phyloP scores from a whole-genome alignment of 2,888 invertebrate species.

The Iphiclides podalirius region DNA sequence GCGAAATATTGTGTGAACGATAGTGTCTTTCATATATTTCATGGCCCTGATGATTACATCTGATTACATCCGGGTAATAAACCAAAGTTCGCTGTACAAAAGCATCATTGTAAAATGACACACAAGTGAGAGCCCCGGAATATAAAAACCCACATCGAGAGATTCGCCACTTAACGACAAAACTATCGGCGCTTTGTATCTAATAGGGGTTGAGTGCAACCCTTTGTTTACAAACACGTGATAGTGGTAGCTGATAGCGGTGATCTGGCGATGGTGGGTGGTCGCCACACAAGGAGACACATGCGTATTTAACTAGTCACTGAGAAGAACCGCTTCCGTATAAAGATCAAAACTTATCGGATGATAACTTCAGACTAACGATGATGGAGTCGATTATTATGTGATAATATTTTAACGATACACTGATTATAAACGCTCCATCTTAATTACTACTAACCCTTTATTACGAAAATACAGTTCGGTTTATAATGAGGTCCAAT shows the following conservation, averaged over 20 bases:
- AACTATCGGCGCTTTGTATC: slow-evolving; percentile 28
- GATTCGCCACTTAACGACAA: slow-evolving; percentile 24
- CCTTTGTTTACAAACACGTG: slow-evolving; percentile 37
- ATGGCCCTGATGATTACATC: too few species aligned
- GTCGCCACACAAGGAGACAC: slow-evolving; percentile 26
- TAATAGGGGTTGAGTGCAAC: slow-evolving; percentile 19
- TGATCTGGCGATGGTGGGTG: slow-evolving; percentile 26
- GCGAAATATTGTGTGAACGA: too few species aligned
- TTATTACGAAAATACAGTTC: too few species aligned
- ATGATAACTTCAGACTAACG: slow-evolving; percentile 17
- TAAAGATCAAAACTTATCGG: slow-evolving; percentile 15
- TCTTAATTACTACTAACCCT: too few species aligned
- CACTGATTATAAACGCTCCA: too few species aligned
- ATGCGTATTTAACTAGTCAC: slow-evolving; percentile 21
- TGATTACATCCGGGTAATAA: background rate
- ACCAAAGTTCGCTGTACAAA: background rate
- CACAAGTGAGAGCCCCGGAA: background rate
- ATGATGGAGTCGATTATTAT: slow-evolving; percentile 3
- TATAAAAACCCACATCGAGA: slow-evolving; percentile 1
- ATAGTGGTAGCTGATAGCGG: slow-evolving; percentile 30
- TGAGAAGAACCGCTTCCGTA: slow-evolving; percentile 13
- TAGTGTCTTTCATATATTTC: too few species aligned
- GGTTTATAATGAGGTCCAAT: too few species aligned
- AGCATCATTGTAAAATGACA: background rate
- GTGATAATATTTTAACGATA: slow-evolving; percentile 4